Conservation (phyloP, 2,113 vertebrate genomes). For the Riparia riparia region DNA sequence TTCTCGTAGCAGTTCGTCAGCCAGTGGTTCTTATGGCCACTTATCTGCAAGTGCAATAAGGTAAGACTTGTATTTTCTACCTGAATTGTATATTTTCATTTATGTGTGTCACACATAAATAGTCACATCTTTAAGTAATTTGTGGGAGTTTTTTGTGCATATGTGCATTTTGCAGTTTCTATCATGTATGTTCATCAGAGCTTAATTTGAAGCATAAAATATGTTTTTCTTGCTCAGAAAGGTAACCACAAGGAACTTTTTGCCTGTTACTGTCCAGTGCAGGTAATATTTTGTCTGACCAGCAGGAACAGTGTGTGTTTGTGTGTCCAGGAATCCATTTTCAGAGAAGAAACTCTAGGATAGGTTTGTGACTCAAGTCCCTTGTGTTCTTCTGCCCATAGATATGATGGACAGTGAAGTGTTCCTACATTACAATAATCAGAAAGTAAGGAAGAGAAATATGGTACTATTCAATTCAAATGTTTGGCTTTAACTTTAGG, state of each 20-base stretch:
- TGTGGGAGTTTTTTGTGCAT: not conserved
- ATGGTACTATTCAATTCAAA: not conserved
- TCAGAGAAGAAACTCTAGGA: not conserved
- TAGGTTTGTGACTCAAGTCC: not conserved
- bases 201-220: not conserved
- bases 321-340: not conserved
- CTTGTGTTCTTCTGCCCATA: not conserved
- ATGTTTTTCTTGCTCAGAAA: not conserved
- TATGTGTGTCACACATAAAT: not conserved
- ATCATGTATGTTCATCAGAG: fast-evolving
- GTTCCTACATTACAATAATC: not conserved
- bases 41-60: slow-evolving; percentile 97
- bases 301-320: not conserved
- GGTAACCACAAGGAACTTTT: not conserved
- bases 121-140: not conserved
- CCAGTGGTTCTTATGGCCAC: slow-evolving; percentile 96
- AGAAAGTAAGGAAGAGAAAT: not conserved
- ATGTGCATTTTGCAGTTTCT: not conserved
- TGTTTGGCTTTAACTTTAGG: not conserved
- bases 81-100: not conserved
- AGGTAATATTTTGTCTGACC: not conserved
- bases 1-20: slow-evolving; percentile 96
- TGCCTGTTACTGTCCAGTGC: not conserved
- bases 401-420: not conserved
- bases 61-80: slow-evolving; percentile 73